Evolutionary conservation across 2,888 invertebrate genomes (phyloP), one percentile per base, ranked within the genome.

Genomic region (Formica aserva): DNA sequence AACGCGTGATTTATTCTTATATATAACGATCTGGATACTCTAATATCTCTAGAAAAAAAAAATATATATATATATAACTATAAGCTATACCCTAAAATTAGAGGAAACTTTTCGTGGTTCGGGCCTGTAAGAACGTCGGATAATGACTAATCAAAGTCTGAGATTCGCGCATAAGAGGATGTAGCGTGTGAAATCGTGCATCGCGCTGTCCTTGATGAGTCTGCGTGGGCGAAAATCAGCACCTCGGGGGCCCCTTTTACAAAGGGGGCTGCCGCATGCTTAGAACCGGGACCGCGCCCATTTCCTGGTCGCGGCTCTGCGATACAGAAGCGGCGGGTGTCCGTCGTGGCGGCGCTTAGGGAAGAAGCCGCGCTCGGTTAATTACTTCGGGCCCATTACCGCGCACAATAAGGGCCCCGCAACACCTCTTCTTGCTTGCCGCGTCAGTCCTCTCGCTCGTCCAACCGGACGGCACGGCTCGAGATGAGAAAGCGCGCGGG

Each of bases 351-450:
- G 83, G 66, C 63, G 74, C 72, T 83, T 81, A 75, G 76, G 65
- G 71, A 76, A 71, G 75, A 81, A 55, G 75, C 71, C 74, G 66
- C 84, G 55, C 82, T 77, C 69, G 83, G 87, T 91, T 92, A 91
- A 92, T 92, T 92, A 92, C 87, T 84, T 48, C 52, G 65, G 87
- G 86, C 86, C 90, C 88, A 91, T 92, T 91, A 91, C 86, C 82
- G 80, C 76, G 78, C 82, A 88, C 87, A 88, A 88, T 88, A 83
- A 85, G 22, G 77, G 55, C 22, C 69, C 84, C 26, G 85, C 84
- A 83, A 87, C 87, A 87, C 85, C 86, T 88, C 75, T 81, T 89
- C 86, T 89, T 88, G 82, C 77, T 55, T 55, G 69, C 35, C 74
- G 55, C 77, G 26, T 62, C 35, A 18, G 63, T 67, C 45, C n/a